Evolutionary conservation across 1,140 invertebrate species (phyloP).

Genomic region (Eupristina koningsbergeri): DNA sequence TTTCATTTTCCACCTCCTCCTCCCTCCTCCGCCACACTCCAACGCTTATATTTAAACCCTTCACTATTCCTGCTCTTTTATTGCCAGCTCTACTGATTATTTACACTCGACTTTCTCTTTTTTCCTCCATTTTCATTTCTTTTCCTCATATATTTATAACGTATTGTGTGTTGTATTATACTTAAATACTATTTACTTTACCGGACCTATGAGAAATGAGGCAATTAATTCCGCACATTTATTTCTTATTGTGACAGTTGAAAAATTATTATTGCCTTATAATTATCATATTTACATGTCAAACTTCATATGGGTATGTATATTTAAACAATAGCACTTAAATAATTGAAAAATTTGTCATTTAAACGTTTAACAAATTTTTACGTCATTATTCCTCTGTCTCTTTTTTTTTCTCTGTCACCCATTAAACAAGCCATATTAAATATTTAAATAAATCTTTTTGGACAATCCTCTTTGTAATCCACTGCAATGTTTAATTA

Average conservation of each 20-base stretch:
- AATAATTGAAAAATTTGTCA: background rate
- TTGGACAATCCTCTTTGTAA: background rate
- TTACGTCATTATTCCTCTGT: no score
- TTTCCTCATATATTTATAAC: background rate
- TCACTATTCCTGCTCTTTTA: no score
- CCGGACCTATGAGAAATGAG: background rate
- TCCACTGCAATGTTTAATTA: no score
- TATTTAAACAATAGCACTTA: no score
- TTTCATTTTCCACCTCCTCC: no score
- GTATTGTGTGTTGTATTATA: background rate
- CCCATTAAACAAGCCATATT: no score
- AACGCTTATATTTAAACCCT: background rate
- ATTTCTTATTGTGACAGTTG: background rate
- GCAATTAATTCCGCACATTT: conserved; percentile 13
- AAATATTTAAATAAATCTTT: background rate
- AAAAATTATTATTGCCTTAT: conserved; percentile 21
- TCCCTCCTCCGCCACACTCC: no score
- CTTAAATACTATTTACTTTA: conserved; percentile 15
- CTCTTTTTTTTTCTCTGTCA: no score
- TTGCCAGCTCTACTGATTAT: background rate
- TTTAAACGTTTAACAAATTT: no score
- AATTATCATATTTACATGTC: conserved; percentile 16
- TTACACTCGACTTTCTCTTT: background rate
- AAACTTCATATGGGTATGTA: background rate
- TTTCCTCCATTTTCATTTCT: background rate